Base-by-base conservation (phyloP, 2,888 invertebrate genomes). In the Dascillus cervinus region DNA sequence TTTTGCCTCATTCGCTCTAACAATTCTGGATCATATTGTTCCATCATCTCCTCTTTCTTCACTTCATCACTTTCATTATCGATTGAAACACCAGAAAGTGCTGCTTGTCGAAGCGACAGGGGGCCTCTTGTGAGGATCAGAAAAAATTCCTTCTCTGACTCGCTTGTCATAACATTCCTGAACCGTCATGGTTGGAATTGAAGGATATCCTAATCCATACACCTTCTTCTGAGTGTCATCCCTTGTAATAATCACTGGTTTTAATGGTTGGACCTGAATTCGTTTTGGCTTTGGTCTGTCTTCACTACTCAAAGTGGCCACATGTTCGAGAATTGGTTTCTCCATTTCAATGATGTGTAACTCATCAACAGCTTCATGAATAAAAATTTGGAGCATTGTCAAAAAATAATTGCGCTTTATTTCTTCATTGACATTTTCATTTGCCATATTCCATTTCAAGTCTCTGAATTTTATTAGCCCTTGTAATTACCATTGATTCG, bases 161-260 rank as follows among this genome's bases (percentile, higher is more conserved):
- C 89, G 73, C 57, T 92, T 77, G 34, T 94, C 86, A 60, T 92
- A 96, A 69, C 95, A 95, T 67, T 98, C 96, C 54, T 92, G 83
- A 0, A 98, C 87, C 0, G 94, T 91, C 73, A 92, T 74, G 1
- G 88, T 78, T 2, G 97, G 95, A 31, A 95, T 61, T 47, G 90
- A 81, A 1, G 97, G 97, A 70, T 98, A 98, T 0, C 97, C 97
- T 19, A 82, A 72, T 1, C 97, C 98, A 66, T 77, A 94, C 6
- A 97, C 87, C 25, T 87, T 77, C 65, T 95, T 96, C 67, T 97
- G 95, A 3, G 83, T 51, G 13, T 78, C 80, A 66, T 92, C 85
- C 46, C 81, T 79, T 0, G 96, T 88, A 31, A 98, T 88, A 22
- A 94, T 88, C 39, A 94, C 81, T 0, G 92, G 87, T 58, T 77